These are phyloP conservation scores for Drosophila lini DNA, from an alignment of 1,140 invertebrate species.

Conservation along the genomic window DNA sequence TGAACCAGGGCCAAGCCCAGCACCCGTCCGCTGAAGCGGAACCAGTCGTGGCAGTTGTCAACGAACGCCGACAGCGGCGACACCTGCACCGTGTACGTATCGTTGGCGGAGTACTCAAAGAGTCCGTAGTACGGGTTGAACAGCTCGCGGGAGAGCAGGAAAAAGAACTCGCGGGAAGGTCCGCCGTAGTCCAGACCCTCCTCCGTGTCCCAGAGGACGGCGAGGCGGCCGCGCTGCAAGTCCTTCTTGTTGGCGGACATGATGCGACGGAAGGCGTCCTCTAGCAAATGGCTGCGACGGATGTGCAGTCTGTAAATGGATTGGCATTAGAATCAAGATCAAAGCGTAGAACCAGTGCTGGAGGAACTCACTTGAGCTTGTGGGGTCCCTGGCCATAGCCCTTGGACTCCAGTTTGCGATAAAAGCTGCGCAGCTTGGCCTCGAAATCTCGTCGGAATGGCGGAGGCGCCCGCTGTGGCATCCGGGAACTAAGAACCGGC, in stretches of 20 bases:
- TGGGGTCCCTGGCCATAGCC: slow-evolving; percentile 98
- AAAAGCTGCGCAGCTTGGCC: slow-evolving; percentile 97
- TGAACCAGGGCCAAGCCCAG: slow-evolving; percentile 97
- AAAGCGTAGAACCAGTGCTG: neutral
- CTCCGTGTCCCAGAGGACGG: slow-evolving; percentile 97
- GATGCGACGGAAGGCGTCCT: slow-evolving; percentile 98
- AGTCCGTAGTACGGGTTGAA: slow-evolving; percentile 99
- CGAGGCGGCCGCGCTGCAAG: slow-evolving; percentile 96
- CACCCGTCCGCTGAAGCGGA: slow-evolving; percentile 97
- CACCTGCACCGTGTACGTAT: slow-evolving; percentile 98
- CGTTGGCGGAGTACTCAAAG: slow-evolving; percentile 99
- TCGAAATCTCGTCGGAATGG: slow-evolving; percentile 97
- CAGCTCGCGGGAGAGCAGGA: slow-evolving; percentile 96
- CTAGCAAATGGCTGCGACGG: slow-evolving; percentile 95
- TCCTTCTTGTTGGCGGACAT: slow-evolving; percentile 98
- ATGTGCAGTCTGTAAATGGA: slow-evolving; percentile 91
- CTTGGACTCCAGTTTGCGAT: slow-evolving; percentile 97
- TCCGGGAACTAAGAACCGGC: slow-evolving; percentile 87
- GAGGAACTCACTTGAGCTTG: slow-evolving; percentile 93
- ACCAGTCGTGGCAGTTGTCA: slow-evolving; percentile 99
- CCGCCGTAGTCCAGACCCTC: slow-evolving; percentile 99
- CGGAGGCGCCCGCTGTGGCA: slow-evolving; percentile 92
- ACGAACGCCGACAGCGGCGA: slow-evolving; percentile 99
- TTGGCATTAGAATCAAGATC: neutral
- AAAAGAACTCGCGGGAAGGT: slow-evolving; percentile 97